Percentiles rank a stretch among this genome's conserved stretches.
Conservation (phyloP, 53 echinoderm and acorn worm genomes). For the Zoroaster sp. region DNA sequence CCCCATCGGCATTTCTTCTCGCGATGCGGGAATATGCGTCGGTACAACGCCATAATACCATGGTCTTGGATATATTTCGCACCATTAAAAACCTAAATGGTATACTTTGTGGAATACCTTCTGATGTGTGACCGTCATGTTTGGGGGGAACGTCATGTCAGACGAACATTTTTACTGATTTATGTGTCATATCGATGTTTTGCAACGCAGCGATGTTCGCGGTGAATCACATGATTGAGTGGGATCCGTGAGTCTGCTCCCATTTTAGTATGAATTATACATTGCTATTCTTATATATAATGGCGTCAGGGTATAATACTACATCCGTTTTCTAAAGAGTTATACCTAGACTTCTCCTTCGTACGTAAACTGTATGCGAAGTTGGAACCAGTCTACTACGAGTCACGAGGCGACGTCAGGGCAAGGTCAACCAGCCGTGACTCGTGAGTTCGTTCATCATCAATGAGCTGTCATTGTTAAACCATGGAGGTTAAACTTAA, state of each 20-base stretch:
- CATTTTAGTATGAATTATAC: not conserved
- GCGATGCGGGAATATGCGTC: slow-evolving; percentile 35
- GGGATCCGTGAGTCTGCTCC: not conserved
- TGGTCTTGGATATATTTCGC: not conserved
- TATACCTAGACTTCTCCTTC: not conserved
- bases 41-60: slow-evolving; percentile 47
- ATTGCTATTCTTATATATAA: not conserved
- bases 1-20: slow-evolving; percentile 41
- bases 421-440: too few species aligned
- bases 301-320: not conserved
- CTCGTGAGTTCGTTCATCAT: too few species aligned
- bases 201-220: not conserved
- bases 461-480: too few species aligned
- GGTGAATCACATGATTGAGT: not conserved
- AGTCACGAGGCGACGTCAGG: not conserved
- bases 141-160: not conserved
- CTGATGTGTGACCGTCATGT: not conserved
- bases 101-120: not conserved
- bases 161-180: not conserved
- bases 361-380: not conserved
- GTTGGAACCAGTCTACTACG: not conserved
- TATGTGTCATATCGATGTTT: not conserved
- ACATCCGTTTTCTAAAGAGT: not conserved
- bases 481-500: too few species aligned
- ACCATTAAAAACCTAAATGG: not conserved